phyloP scores from a whole-genome alignment of 2,888 invertebrate genomes.

The Fragum fragum region DNA sequence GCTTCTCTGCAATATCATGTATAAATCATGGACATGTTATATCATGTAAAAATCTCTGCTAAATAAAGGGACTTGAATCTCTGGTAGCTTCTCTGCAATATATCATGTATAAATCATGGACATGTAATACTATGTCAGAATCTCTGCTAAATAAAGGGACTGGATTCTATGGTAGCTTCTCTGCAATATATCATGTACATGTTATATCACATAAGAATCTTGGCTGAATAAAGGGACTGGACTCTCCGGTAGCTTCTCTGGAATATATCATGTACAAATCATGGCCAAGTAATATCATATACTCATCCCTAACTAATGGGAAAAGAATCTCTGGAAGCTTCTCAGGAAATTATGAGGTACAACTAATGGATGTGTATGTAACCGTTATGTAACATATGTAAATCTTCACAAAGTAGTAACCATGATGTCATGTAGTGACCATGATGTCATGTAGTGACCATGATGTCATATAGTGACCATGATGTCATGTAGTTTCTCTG shows the following conservation, averaged over 20 bases:
- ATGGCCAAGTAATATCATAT: no score
- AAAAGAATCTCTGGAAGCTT: no score
- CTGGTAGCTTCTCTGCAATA: slow-evolving; percentile 84
- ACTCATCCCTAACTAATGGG: no score
- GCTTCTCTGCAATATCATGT: slow-evolving; percentile 83
- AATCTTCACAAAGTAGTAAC: no score
- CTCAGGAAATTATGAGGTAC: no score
- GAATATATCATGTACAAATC: slow-evolving; percentile 70
- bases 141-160: slow-evolving; percentile 93
- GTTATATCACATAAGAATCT: slow-evolving; percentile 92
- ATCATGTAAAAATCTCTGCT: slow-evolving; percentile 93
- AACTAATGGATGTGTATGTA: no score
- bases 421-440: no score
- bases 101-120: no score
- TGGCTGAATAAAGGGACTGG: slow-evolving; percentile 92
- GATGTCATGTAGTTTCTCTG: no score
- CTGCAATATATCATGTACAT: slow-evolving; percentile 89
- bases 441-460: no score
- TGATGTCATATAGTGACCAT: no score
- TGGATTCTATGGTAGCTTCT: slow-evolving; percentile 73
- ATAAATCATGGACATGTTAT: slow-evolving; percentile 86
- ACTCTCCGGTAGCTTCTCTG: slow-evolving; percentile 81
- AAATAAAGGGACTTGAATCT: slow-evolving; percentile 90
- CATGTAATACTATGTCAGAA: slow-evolving; percentile 92
- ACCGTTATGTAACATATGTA: no score